Conservation (phyloP, 2,797 vertebrate species). For the Acridotheres tristis region DNA sequence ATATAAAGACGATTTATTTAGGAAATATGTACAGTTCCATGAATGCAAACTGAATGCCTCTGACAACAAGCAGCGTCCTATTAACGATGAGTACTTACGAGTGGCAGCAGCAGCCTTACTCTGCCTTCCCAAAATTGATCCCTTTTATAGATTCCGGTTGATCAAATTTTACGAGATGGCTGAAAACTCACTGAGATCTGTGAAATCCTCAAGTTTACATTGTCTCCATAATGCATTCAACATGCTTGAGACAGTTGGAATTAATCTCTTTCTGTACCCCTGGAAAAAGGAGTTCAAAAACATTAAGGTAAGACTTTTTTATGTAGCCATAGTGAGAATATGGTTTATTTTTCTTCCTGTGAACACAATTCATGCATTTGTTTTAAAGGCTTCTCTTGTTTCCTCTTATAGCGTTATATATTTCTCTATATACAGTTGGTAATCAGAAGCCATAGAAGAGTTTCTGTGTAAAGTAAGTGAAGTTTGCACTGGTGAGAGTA, state of each 20-base stretch:
- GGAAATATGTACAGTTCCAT: conserved; percentile 93
- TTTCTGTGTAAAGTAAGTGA: background rate
- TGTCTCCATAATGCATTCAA: conserved; percentile 88
- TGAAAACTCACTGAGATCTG: conserved; percentile 87
- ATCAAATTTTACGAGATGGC: conserved; percentile 94
- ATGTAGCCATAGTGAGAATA: background rate
- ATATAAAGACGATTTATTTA: conserved; percentile 95
- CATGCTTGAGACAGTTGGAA: conserved; percentile 89
- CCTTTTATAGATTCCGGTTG: conserved; percentile 90
- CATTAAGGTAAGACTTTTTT: conserved; percentile 87
- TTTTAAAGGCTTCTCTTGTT: background rate
- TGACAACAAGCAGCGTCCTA: conserved; percentile 76
- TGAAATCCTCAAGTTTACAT: conserved; percentile 86
- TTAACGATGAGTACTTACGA: conserved; percentile 88
- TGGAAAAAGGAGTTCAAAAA: conserved; percentile 99
- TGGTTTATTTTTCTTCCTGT: background rate
- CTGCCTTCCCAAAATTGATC: conserved; percentile 91
- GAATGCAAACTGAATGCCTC: conserved; percentile 86
- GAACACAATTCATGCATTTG: background rate
- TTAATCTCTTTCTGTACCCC: conserved; percentile 96
- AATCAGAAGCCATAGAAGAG: background rate
- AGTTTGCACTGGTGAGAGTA: background rate
- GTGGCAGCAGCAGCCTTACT: conserved; percentile 91
- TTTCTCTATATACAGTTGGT: background rate
- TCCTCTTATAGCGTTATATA: background rate